Evolutionary conservation across 2,888 invertebrate genomes (phyloP), one percentile per base, ranked within the genome.

Genomic region (Lepetodrilus schrolli): DNA sequence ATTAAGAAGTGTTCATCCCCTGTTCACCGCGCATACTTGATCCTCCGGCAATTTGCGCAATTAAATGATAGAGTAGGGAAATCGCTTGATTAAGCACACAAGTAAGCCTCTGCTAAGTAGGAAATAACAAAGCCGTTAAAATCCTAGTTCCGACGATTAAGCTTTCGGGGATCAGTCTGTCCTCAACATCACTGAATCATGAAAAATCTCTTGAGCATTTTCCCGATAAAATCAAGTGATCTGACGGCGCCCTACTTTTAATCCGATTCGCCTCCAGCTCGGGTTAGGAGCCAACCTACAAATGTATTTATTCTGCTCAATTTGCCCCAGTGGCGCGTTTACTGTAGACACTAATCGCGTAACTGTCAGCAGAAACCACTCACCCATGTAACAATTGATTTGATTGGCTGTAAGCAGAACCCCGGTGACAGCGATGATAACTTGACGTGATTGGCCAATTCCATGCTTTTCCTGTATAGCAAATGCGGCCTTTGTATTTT

Each of bases 21-120:
- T 43, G 58, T 58, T 58, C 34, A 17, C 17, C 34, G 58, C 58
- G 17, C 26, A 34, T 13, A 58, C 30, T 30, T 58, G 58, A 58
- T 58, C 58, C 58, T 30, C 30, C 26, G 58, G 58, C 58, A 58
- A 58, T 58, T 58, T 58, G 58, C 58, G 58, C 58, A 58, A 58
- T 58, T 58, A 58, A 58, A 58, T 58, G 58, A 58, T 58, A 58
- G 58, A 58, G 58, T 58, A 58, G 58, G 58, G 58, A 58, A 58
- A 58, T 58, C 58, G 58, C 58, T 30, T 58, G 58, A 58, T 58
- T 58, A 58, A 30, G 58, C 58, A 58, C 58, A 30, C 17, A 34
- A 34, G 58, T 58, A 58, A 58, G 58, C 58, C 30, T 30, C 30
- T 17, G 34, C 58, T 58, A 58, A 58, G 58, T 58, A 58, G 58